These are phyloP conservation scores for Sericinus montela DNA, from an alignment of 2,888 invertebrate genomes.

Conservation along the genomic window DNA sequence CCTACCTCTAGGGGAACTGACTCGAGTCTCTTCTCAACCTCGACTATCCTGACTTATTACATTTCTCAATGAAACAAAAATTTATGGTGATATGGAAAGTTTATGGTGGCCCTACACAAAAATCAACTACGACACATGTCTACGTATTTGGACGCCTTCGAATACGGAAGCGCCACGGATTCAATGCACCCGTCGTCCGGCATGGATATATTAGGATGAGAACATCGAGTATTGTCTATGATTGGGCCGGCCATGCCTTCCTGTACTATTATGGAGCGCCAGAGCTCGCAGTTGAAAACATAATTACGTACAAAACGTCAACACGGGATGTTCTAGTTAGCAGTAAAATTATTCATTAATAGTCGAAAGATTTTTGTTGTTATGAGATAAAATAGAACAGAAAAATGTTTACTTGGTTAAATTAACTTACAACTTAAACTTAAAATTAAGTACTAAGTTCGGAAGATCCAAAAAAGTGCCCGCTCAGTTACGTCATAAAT, in stretches of 20 bases:
- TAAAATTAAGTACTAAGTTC: too few relatives aligned
- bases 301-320: conserved; percentile 20
- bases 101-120: conserved; percentile 8
- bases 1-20: too few relatives aligned
- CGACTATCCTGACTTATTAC: too few relatives aligned
- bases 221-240: conserved; percentile 41
- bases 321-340: not conserved
- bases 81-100: too few relatives aligned
- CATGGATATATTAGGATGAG: conserved; percentile 34
- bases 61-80: too few relatives aligned
- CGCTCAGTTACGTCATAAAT: too few relatives aligned
- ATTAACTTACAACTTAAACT: too few relatives aligned
- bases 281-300: conserved; percentile 28
- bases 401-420: too few relatives aligned
- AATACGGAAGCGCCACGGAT: conserved; percentile 45
- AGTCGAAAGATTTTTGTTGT: conserved; percentile 4
- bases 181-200: conserved; percentile 66
- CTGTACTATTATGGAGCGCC: conserved; percentile 35
- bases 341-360: conserved; percentile 5
- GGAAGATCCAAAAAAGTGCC: too few relatives aligned
- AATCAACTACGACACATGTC: conserved; percentile 26
- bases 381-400: too few relatives aligned
- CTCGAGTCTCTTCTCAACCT: too few relatives aligned
- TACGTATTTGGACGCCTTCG: conserved; percentile 31
- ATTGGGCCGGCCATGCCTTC: conserved; percentile 49